Percentiles rank a stretch among this genome's conserved stretches.
phyloP scores from a whole-genome alignment of 2,797 vertebrate species.

The Danio kyathit region DNA sequence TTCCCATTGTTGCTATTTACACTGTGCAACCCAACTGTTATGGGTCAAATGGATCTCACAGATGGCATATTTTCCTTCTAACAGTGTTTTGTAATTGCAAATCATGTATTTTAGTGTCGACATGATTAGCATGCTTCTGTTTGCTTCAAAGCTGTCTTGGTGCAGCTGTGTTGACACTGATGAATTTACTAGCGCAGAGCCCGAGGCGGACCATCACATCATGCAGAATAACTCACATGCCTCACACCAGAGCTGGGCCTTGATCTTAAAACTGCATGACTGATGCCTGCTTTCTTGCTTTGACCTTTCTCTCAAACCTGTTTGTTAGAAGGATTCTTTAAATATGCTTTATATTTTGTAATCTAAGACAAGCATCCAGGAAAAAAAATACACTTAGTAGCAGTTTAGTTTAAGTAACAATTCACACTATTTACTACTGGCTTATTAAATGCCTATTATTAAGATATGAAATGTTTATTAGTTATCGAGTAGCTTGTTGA shows the following conservation, averaged over 20 bases:
- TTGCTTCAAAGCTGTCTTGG: slow-evolving; percentile 63
- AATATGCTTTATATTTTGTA: not conserved
- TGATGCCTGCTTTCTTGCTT: slow-evolving; percentile 45
- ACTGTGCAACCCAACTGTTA: not conserved
- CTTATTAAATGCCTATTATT: no score
- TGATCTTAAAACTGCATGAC: slow-evolving; percentile 22
- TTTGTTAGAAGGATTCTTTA: not conserved
- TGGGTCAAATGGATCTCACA: slow-evolving; percentile 28
- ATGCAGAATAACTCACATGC: slow-evolving; percentile 69
- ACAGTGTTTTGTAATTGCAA: slow-evolving; percentile 48
- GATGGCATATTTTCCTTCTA: slow-evolving; percentile 31
- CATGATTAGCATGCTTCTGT: slow-evolving; percentile 68
- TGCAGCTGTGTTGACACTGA: slow-evolving; percentile 74
- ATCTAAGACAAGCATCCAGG: not conserved
- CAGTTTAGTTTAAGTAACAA: no score
- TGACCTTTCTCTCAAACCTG: not conserved
- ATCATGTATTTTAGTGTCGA: slow-evolving; percentile 65
- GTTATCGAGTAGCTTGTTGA: no score
- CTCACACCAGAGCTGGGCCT: slow-evolving; percentile 58
- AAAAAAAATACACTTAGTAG: no score
- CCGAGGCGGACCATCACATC: slow-evolving; percentile 76
- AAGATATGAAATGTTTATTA: no score
- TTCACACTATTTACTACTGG: no score
- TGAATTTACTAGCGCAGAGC: slow-evolving; percentile 72
- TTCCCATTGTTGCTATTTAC: not conserved